Conservation (phyloP, 2,113 vertebrate species). For the Variabilichromis moorii region DNA sequence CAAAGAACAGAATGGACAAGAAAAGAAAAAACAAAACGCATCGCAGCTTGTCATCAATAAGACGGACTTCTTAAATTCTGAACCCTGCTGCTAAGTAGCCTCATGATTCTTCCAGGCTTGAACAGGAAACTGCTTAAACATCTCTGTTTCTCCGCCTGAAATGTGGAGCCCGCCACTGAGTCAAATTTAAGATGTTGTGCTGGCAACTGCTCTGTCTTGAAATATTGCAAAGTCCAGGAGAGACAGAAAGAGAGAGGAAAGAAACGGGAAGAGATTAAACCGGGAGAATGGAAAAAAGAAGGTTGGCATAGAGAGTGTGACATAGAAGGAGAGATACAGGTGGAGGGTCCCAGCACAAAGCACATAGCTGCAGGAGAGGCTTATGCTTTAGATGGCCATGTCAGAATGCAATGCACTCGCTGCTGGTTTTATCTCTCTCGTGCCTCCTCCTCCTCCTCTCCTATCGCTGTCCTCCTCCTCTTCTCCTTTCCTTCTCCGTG, state of each 20-base stretch:
- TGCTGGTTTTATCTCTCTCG: conserved; percentile 39
- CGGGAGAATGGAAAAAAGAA: not conserved
- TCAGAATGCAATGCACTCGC: conserved; percentile 43
- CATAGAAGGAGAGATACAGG: conserved; percentile 31
- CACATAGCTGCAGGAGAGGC: conserved; percentile 50
- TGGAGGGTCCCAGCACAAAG: conserved; percentile 38
- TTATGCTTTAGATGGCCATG: conserved; percentile 46
- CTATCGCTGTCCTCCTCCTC: conserved; percentile 16
- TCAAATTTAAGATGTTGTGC: conserved; percentile 22
- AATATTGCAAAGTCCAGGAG: not conserved
- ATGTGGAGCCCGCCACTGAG: not conserved
- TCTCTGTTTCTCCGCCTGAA: conserved; percentile 7
- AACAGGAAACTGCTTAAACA: not conserved
- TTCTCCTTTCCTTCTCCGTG: conserved; percentile 8
- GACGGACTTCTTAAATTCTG: not conserved
- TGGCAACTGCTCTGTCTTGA: conserved; percentile 4
- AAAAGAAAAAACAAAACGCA: not conserved
- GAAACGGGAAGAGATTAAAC: not conserved
- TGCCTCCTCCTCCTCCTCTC: conserved; percentile 27
- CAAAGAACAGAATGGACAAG: not conserved
- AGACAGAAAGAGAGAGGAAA: not conserved
- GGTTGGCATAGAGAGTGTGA: not conserved
- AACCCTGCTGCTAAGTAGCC: not conserved
- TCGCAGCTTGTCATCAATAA: not conserved
- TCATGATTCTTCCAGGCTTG: not conserved